These are phyloP conservation scores for Steinernema carpocapsae DNA, from an alignment of 2,888 invertebrate species.

Conservation along the genomic window DNA sequence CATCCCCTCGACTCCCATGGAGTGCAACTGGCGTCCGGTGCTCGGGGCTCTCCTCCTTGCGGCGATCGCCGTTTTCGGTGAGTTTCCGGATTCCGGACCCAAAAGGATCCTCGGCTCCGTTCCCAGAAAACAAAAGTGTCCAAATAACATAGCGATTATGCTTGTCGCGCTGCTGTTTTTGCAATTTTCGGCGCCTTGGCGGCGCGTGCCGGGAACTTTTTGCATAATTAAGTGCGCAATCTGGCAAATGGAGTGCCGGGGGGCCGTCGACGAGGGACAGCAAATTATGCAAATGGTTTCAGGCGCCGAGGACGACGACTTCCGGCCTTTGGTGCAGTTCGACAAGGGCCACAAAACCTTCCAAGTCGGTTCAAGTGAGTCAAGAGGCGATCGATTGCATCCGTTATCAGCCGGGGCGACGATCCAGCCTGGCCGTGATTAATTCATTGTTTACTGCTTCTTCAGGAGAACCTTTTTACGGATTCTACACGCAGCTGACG, in stretches of 20 bases:
- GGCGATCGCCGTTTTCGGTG: constrained; percentile 17
- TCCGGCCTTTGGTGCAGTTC: constrained; percentile 25
- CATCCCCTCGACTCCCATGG: not conserved
- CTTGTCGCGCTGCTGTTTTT: constrained; percentile 1
- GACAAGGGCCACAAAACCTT: constrained; percentile 15
- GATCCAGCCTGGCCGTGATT: not conserved
- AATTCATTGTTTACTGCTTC: constrained; percentile 2
- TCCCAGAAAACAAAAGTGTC: constrained; percentile 30
- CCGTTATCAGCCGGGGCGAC: not conserved
- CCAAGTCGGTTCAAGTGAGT: constrained; percentile 25
- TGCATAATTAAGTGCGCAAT: constrained; percentile 32
- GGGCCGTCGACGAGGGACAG: not conserved
- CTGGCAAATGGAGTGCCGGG: constrained; percentile 30
- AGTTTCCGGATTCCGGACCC: not conserved
- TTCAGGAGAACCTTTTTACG: constrained; percentile 29
- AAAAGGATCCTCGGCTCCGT: not conserved
- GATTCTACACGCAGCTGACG: constrained; percentile 33
- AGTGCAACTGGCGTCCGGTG: not conserved
- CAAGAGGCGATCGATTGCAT: constrained; percentile 5
- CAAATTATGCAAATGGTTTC: constrained; percentile 34
- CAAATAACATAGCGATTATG: constrained; percentile 30
- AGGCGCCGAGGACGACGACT: constrained; percentile 30
- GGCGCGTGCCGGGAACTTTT: not conserved
- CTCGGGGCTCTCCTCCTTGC: not conserved
- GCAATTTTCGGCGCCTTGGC: constrained; percentile 4